Conservation (phyloP, 2,888 invertebrate genomes). For the Plagiodera versicolora region DNA sequence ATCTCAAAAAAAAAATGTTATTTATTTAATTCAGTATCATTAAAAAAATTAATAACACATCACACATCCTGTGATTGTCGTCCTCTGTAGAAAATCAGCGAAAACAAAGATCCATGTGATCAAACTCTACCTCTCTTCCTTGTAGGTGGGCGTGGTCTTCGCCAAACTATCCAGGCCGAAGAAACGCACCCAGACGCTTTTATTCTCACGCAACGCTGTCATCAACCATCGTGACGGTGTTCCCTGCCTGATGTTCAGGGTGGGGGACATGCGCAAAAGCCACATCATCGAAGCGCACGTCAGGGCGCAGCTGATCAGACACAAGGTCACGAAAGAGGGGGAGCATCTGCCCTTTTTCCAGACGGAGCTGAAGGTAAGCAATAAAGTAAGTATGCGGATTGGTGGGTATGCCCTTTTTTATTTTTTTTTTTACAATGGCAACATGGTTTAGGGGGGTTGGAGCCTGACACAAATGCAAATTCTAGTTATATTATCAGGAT, state of each 20-base stretch:
- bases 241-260: conserved; percentile 91
- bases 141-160: conserved; percentile 65
- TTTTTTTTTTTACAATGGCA: background rate
- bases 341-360: conserved; percentile 94
- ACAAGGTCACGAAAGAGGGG: conserved; percentile 89
- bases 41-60: too few species aligned
- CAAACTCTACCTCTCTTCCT: background rate
- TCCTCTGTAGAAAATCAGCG: too few species aligned
- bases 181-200: conserved; percentile 92
- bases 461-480: too few species aligned
- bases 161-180: conserved; percentile 94
- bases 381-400: conserved; percentile 34
- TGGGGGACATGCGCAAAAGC: too few species aligned
- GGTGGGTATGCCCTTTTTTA: background rate
- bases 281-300: conserved; percentile 97
- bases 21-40: too few species aligned
- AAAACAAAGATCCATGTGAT: too few species aligned
- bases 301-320: conserved; percentile 89
- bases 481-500: too few species aligned
- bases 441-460: too few species aligned
- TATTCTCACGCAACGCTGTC: conserved; percentile 91
- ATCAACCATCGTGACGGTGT: conserved; percentile 91
- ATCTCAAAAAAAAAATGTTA: too few species aligned
- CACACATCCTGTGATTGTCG: too few species aligned
- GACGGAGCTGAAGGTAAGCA: conserved; percentile 74